Percentiles rank a stretch among this genome's conserved stretches.
These are phyloP conservation scores for Penaeus japonicus DNA, from an alignment of 1,140 invertebrate species.

Conservation along the genomic window DNA sequence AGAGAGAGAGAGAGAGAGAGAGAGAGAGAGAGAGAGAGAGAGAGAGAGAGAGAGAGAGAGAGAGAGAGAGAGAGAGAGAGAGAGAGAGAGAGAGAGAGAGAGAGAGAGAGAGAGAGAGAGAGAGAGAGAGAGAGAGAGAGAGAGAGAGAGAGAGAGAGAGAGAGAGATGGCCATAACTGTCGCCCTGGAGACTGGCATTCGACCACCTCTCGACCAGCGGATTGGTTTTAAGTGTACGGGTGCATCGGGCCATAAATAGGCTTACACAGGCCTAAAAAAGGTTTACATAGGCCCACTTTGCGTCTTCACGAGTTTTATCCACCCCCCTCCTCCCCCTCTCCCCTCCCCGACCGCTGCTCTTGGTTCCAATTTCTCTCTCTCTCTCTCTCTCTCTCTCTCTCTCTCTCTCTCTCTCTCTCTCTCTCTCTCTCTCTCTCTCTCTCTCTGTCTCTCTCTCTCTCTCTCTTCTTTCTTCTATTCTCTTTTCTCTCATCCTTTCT, in stretches of 20 bases:
- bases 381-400: not conserved
- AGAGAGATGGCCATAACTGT: too few species aligned
- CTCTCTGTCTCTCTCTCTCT: not conserved
- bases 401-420: constrained; percentile 23
- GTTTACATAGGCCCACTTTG: constrained; percentile 29
- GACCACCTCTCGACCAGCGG: not conserved
- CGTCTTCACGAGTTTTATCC: not conserved
- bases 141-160: too few species aligned
- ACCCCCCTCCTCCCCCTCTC: not conserved
- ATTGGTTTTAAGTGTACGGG: constrained; percentile 4
- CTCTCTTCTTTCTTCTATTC: not conserved
- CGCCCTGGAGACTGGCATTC: too few species aligned
- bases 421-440: not conserved
- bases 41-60: not conserved
- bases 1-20: not conserved
- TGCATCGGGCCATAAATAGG: constrained; percentile 35
- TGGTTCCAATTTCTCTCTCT: not conserved
- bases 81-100: not conserved
- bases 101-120: not conserved
- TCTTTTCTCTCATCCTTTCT: not conserved
- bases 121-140: too few species aligned
- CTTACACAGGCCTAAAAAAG: constrained; percentile 34
- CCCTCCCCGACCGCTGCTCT: not conserved
- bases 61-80: not conserved
- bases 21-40: not conserved